Base-by-base conservation (phyloP, 2,797 vertebrate species). In the Cuniculus paca region DNA sequence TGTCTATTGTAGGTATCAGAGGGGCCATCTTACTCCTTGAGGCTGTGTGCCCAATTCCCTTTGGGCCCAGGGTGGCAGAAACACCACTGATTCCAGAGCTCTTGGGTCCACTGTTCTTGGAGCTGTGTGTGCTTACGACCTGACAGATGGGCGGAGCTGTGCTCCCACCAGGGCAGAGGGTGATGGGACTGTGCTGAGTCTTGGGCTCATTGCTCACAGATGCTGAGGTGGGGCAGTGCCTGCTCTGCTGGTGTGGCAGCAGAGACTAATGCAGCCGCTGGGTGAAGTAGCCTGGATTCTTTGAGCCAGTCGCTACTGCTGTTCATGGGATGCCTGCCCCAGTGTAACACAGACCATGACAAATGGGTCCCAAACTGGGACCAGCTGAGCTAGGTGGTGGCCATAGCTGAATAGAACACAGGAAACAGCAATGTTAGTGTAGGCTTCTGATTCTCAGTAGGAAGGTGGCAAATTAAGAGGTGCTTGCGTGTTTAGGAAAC, bases 391-490 rank as follows among this genome's bases (percentile, higher is more conserved):
- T 24, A 60, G 42, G 68, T 79, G 56, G 58, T 9, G 22, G 26
- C 34, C 34, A 58, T 14, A 39, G 68, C 6, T 31, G 39, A 31
- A 45, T 9, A 65, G 74, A 88, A 52, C 24, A 50, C 34, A 79
- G 42, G 60, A 80, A 54, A 87, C 0, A 75, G 24, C 20, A 36
- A 34, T 72, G 65, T n/a, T 31, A 90, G 89, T 31, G 45, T 0
- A 82, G 50, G 60, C 26, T 80, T 42, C 48, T 91, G n/a, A 39
- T 61, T 52, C 56, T 86, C 12, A 8, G n/a, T 75, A 54, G 45
- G 50, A 79, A 93, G n/a, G 50, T 54, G 48, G 48, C 26, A 95
- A 91, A 81, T 68, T 86, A 91, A 82, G 77, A 94, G 26, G 34
- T 65, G 39, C 24, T 68, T 88, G 12, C 45, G 63, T 78, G 70